Evolutionary conservation across 2,888 invertebrate species (phyloP), one percentile per base, ranked within the genome.

Genomic region (Pyrrhia umbra): DNA sequence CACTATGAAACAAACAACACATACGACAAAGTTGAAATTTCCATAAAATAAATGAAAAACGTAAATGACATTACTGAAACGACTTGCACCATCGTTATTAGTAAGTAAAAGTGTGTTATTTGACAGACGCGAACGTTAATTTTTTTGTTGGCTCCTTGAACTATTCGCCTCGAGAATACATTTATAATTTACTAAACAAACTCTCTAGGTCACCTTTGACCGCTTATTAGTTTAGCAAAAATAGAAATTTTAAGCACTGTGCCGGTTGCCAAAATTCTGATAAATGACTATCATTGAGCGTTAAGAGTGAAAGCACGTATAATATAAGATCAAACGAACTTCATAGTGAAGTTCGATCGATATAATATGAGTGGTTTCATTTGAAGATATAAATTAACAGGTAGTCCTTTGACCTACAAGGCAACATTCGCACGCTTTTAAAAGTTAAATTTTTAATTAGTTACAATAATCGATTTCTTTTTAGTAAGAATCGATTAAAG

Each of bases 181-280:
- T 30, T 47, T 30, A 43, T 25, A 27, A 63, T 64, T 49, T 30
- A 16, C 15, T 43, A 16, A 25, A 64, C 16, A n/a, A 40, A 40
- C 45, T 66, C 30, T 65, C 25, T 55, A 65, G 49, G 43, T 65
- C 54, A 65, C 43, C 49, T 55, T 8, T 10, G 20, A 27, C 8
- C 2, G 8, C 18, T 40, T 65, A 23, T 30, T 0, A 65, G 66
- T 73, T 73, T 72, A 40, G 43, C 46, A 15, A 68, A 66, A 55
- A 30, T 64, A 13, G 18, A 54, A 45, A 65, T 30, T 2, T 45
- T 2, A 37, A 49, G 6, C 8, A 13, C 27, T 27, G 21, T 10
- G 10, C 13, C 16, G 13, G n/a, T 21, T 65, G 67, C 45, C 50
- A 73, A 68, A 47, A 45, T 5, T 34, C 13, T 27, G 16, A 21